Percentiles rank a stretch among this genome's conserved stretches.
These are phyloP conservation scores for Drosophila sulfurigaster DNA, from an alignment of 1,140 invertebrate genomes.

Conservation along the genomic window DNA sequence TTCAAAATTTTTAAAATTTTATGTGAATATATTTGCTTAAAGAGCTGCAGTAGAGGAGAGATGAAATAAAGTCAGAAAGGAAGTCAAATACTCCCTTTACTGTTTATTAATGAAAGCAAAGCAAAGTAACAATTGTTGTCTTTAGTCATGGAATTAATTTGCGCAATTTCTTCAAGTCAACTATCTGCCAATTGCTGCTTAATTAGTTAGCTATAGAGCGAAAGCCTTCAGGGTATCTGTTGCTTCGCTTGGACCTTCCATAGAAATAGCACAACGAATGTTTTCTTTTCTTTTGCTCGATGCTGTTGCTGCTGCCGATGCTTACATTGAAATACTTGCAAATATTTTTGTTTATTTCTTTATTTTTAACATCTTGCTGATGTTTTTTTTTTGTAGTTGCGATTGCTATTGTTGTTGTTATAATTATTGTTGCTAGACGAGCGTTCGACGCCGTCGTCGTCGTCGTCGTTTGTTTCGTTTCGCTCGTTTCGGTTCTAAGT, in stretches of 20 bases:
- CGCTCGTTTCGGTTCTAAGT: slow-evolving; percentile 77
- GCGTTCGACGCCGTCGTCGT: slow-evolving; percentile 57
- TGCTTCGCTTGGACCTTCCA: not conserved
- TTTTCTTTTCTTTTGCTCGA: slow-evolving; percentile 10
- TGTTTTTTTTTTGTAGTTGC: slow-evolving; percentile 35
- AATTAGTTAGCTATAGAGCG: not conserved
- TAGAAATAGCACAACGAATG: not conserved
- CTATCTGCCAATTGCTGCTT: not conserved
- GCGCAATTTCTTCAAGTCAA: not conserved
- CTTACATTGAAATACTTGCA: slow-evolving; percentile 52
- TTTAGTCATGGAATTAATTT: not conserved
- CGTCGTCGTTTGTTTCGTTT: slow-evolving; percentile 63
- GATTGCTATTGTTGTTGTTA: slow-evolving; percentile 35
- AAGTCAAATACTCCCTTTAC: no score
- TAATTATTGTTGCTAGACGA: slow-evolving; percentile 43
- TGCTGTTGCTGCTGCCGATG: slow-evolving; percentile 15
- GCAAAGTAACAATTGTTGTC: not conserved
- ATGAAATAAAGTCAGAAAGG: no score
- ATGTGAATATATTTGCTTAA: no score
- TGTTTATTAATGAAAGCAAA: no score
- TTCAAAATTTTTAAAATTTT: no score
- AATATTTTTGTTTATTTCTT: slow-evolving; percentile 68
- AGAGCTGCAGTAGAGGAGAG: no score
- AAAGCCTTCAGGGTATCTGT: slow-evolving; percentile 1
- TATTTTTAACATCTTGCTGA: slow-evolving; percentile 63